Base-by-base conservation (phyloP, 1,140 invertebrate species). In the Megalonaias nervosa region DNA sequence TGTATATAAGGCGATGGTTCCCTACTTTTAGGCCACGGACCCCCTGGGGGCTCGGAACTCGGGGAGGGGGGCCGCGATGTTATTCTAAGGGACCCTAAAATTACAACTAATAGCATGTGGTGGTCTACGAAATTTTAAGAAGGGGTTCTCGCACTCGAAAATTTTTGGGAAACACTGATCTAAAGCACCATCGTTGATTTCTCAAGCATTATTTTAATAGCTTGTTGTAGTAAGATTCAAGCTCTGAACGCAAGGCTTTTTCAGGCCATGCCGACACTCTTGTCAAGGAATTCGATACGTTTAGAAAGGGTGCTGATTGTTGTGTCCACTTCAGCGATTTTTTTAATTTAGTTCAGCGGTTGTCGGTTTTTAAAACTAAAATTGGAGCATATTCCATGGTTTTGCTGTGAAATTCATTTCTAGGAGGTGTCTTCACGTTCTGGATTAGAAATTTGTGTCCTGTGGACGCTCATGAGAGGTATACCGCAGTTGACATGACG, bases 181-280 rank as follows among this genome's bases (percentile, higher is more conserved):
- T n/a, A 15, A 59, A 1, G 19, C 60, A 11, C 71, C 68, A 3
- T 38, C 31, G 26, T 15, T 60, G 58, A 65, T 16, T 77, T 61
- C 56, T 77, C 75, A 2, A 77, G 61, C 75, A 77, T 77, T 23
- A 71, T 31, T 48, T 77, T 77, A 38, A 77, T 77, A 71, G 71
- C 75, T 65, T 67, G 67, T 77, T 67, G 48, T 67, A 77, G 26
- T 71, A 21, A 31, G 21, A 69, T 64, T 77, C 75, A 26, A 77
- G 75, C 75, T 71, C 75, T 58, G 17, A 23, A 16, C 67, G 67
- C 12, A 77, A 59, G 26, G 75, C 67, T 5, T 58, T 31, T 19
- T 77, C 67, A 4, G 75, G 71, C 0, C 66, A 67, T 55, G 71
- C 75, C 15, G 75, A 77, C 19, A 26, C 55, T 31, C 17, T 19